A percentile compares a stretch with the other conserved stretches of the same genome.
Evolutionary conservation across 2,888 invertebrate species (phyloP).

Genomic region (Pyrgus malvae): DNA sequence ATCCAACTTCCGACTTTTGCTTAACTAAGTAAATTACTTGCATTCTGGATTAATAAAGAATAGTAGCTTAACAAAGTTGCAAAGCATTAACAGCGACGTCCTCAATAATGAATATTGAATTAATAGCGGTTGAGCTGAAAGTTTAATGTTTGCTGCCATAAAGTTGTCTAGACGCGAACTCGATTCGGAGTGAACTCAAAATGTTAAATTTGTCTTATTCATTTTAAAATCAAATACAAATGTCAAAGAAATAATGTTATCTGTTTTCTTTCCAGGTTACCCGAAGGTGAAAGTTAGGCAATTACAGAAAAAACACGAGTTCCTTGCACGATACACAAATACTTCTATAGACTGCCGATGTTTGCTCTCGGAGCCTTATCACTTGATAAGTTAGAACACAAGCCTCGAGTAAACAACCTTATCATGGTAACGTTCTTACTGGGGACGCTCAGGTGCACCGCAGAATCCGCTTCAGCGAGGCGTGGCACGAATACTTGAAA

Average conservation of each 20-base stretch:
- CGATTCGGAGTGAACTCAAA: too few relatives aligned
- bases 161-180: too few relatives aligned
- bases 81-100: too few relatives aligned
- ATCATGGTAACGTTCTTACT: conserved; percentile 74
- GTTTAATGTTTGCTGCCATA: too few relatives aligned
- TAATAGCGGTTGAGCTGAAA: too few relatives aligned
- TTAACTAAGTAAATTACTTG: too few relatives aligned
- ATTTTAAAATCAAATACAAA: too few relatives aligned
- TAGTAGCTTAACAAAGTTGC: too few relatives aligned
- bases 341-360: conserved; percentile 71
- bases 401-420: conserved; percentile 74
- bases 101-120: too few relatives aligned
- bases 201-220: too few relatives aligned
- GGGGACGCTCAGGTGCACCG: conserved; percentile 56
- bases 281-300: conserved; percentile 52
- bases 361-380: conserved; percentile 74
- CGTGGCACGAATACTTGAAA: conserved; percentile 55
- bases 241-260: conserved; percentile 44
- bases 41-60: too few relatives aligned
- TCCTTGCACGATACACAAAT: conserved; percentile 74
- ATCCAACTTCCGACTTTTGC: too few relatives aligned
- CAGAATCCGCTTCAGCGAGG: conserved; percentile 57
- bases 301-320: conserved; percentile 63
- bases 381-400: conserved; percentile 79
- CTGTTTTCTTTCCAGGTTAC: conserved; percentile 62